Evolutionary conservation across 2,797 vertebrate genomes (phyloP), one percentile per base, ranked within the genome.

Genomic region (Sphaeramia orbicularis): DNA sequence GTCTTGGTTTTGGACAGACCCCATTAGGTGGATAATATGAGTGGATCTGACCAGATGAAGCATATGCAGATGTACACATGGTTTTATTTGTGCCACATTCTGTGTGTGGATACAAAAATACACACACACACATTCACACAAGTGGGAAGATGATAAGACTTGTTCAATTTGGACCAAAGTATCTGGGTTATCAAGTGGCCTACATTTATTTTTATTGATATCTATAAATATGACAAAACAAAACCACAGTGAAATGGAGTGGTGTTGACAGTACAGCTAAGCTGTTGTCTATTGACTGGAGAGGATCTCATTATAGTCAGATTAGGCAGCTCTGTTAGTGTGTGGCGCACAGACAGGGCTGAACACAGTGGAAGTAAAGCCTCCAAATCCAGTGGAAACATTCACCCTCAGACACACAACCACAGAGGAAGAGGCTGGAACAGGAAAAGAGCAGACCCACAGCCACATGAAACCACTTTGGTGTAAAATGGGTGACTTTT

Each of bases 231-330:
- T 56, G 41, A 21, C 19, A 14, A 55, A 36, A 59, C 8, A 71
- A 19, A 59, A 16, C 44, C 36, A 62, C 16, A 55, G 47, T 54
- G 6, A 43, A 76, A 72, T 53, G 41, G 55, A 13, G 14, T 7
- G 38, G 63, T 65, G 71, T 60, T 65, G 52, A 68, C 64, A 44
- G 65, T 18, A 45, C 65, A 60, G 71, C 59, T 80, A 65, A 81
- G 59, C 61, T 0, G 27, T 21, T 43, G 52, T 75, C 56, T 78
- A 76, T 83, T 62, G 44, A 66, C 54, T 72, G 56, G 60, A 78
- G 74, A 60, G 63, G 52, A 84, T 84, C 74, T 83, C 74, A 81
- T 86, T 85, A 73, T 71, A 44, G 58, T 63, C 65, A 83, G 81
- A 81, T 81, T 76, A 85, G 67, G 68, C 57, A 19, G 74, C 71